These are phyloP conservation scores for Sphaeramia orbicularis DNA, from an alignment of 2,797 vertebrate genomes.

Conservation along the genomic window DNA sequence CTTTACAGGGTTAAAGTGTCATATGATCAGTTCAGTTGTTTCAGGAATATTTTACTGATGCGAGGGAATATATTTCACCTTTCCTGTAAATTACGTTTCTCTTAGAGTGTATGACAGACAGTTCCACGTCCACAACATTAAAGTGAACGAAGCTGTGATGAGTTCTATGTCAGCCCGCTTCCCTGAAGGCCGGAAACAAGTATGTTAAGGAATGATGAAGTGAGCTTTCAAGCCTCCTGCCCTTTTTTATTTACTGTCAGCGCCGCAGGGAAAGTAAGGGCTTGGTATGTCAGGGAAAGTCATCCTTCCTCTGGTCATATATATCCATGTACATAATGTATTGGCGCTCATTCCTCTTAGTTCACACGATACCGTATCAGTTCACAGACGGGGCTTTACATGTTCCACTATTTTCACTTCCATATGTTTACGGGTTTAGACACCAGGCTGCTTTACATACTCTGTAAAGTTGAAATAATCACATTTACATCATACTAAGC, in stretches of 20 bases:
- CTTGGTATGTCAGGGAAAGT: conserved; percentile 51
- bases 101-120: not conserved
- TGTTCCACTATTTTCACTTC: conserved; percentile 4
- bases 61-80: no score
- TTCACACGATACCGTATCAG: conserved; percentile 34
- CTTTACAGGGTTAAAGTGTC: no score
- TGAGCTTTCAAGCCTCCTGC: conserved; percentile 39
- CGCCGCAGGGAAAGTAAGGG: conserved; percentile 48
- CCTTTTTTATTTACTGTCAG: conserved; percentile 50
- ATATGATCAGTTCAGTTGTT: no score
- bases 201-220: conserved; percentile 55
- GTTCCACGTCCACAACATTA: conserved; percentile 16
- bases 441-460: no score
- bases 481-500: no score
- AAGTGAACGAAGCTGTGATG: conserved; percentile 29
- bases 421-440: not conserved
- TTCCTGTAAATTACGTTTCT: not conserved
- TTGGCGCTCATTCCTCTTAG: conserved; percentile 28
- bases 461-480: no score
- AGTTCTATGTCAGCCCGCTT: conserved; percentile 51
- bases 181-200: conserved; percentile 66
- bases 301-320: conserved; percentile 50
- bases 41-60: no score
- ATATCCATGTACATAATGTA: conserved; percentile 35
- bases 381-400: conserved; percentile 25